Base-by-base conservation (phyloP, 1,140 invertebrate species). In the Hycleus phaleratus region DNA sequence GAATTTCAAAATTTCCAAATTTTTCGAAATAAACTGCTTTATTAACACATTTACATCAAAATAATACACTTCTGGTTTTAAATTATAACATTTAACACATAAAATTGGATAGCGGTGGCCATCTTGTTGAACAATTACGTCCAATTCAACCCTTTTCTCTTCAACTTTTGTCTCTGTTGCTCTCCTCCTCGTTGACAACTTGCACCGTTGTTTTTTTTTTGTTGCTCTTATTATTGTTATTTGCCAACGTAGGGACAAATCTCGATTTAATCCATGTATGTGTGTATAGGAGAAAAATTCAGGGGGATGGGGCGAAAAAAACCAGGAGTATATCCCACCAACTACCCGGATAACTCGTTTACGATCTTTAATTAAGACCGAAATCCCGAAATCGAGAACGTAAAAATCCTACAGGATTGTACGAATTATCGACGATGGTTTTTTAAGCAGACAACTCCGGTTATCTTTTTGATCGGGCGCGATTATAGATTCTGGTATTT, bases 301-400 rank as follows among this genome's bases (percentile, higher is more conserved):
- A 1, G 0, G 4, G 32, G 32, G 18, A 18, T 18, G 18, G 2
- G 18, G 18, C 18, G 18, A 18, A 18, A 40, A 45, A 45, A 25
- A 32, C 43, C 51, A 10, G 51, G 45, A 53, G 45, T 38, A 53
- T 46, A 50, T 46, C 44, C 51, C 51, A 26, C n/a, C n/a, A 42
- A 45, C 38, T 53, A 32, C 32, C 32, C 32, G 32, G 32, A 32
- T 53, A 53, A 53, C 43, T 53, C 51, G 51, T 53, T 53, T 53
- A 53, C 51, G 51, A 53, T 53, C 51, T 53, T 53, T 53, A 53
- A 53, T 53, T 53, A 53, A 53, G 46, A 45, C 51, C 42, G 51
- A 45, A 53, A 53, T 53, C 51, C 51, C 51, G 46, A 45, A 11
- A 11, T 43, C 51, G 43, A 53, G 44, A 45, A 32, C 32, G 32